Base-by-base conservation (phyloP, 2,888 invertebrate genomes). In the Phasia obesa region DNA sequence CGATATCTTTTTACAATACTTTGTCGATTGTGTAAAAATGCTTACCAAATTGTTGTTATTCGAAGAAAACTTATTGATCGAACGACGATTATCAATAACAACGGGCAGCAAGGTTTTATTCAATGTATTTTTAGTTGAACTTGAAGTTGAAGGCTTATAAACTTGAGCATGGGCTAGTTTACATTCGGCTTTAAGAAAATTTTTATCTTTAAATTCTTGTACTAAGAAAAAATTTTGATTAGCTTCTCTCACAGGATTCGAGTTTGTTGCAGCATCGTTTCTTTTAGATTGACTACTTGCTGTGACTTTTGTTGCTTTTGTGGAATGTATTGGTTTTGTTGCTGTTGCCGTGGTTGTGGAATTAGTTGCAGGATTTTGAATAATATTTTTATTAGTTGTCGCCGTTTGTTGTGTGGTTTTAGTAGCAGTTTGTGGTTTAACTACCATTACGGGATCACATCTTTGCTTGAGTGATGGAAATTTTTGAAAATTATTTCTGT, bases 121-220 rank as follows among this genome's bases (percentile, higher is more conserved):
- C 44, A 59, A 67, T 35, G 55, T 75, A 7, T 70, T 84, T 69
- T 71, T 47, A 17, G 23, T 42, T 6, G 27, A 4, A 4, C 11
- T 35, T 35, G 35, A 11, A 7, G 38, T 73, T 60, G 44, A 21
- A 4, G 49, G 70, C 21, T 31, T 84, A 21, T 76, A 64, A 55
- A 91, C 88, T 86, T 90, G 91, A n/a, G 90, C 89, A 74, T 90
- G 89, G 7, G 91, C 91, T 85, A 91, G 85, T 74, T 91, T 90
- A 85, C 90, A 91, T 85, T 91, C 91, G 71, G 87, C 88, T 85
- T 90, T 90, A 0, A 91, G 87, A 77, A 91, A 91, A 73, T 89
- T 88, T 71, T 89, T 88, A 87, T 91, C 90, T 86, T 89, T 90
- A 84, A 88, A 91, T 38, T 87, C 87, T 69, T 89, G 87, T 1